Evolutionary conservation across 2,797 vertebrate genomes (phyloP), one percentile per base, ranked within the genome.

Genomic region (Phataginus tetradactyla): DNA sequence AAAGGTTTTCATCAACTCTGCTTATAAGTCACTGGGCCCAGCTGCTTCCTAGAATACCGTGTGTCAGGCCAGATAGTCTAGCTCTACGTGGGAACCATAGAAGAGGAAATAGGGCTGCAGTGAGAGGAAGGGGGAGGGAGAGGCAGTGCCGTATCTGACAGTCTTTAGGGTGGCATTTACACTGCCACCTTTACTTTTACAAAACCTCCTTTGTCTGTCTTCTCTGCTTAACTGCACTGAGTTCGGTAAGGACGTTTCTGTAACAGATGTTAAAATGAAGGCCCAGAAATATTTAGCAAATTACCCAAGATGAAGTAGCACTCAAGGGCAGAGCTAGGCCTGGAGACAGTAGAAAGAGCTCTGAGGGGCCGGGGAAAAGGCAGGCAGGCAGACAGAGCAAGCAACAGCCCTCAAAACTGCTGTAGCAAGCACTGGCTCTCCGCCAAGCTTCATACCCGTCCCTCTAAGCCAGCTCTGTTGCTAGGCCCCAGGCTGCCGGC

Each of bases 401-500:
- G 49, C 39, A 51, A 37, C 5, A 71, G 92, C 86, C 21, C 69
- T 77, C 45, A 25, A 11, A 84, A 57, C 42, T 6, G 13, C 84
- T 25, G 85, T 57, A 72, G 78, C 45, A 13, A 71, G n/a, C n/a
- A 0, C 39, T 66, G 93, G 95, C 95, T 91, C 45, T 14, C 7
- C 45, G 91, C 91, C 83, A 95, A 78, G 45, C 32, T 69, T 94
- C 63, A 53, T 27, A 63, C 34, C n/a, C 1, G 0, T 39, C 45
- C 20, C 72, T 79, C 89, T 4, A 39, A 84, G 42, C 84, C 39
- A 3, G n/a, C 51, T 71, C 93, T 79, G 53, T 49, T 51, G 63
- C 51, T 45, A 71, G 94, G 91, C 74, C 53, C 69, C 34, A 75
- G 81, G 86, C 87, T 91, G 90, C 45, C 17, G 72, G 90, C 81